Percentiles rank a stretch among this genome's conserved stretches.
phyloP scores from a whole-genome alignment of 2,797 vertebrate genomes.

The Acrossocheilus wenchowensis region DNA sequence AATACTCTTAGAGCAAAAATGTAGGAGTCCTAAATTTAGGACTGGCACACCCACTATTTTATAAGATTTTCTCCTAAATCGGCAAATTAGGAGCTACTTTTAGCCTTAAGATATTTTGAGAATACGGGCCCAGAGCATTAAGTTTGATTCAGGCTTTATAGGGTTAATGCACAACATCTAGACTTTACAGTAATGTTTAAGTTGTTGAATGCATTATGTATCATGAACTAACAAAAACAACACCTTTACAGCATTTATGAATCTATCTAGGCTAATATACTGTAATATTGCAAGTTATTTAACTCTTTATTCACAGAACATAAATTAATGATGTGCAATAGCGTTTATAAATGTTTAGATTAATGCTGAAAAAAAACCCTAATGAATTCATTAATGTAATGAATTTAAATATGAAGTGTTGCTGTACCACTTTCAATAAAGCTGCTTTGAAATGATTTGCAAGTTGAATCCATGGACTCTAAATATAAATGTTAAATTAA shows the following conservation, averaged over 20 bases:
- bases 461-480: neutral
- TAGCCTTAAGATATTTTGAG: too few relatives aligned
- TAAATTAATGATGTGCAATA: neutral
- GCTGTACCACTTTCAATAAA: neutral
- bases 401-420: neutral
- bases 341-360: neutral
- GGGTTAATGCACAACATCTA: neutral
- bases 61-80: too few relatives aligned
- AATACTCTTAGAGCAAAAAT: too few relatives aligned
- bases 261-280: neutral
- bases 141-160: neutral
- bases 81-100: too few relatives aligned
- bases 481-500: neutral
- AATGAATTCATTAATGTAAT: neutral
- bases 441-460: constrained; percentile 5
- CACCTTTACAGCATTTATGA: neutral
- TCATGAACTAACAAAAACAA: neutral
- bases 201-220: neutral
- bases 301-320: neutral
- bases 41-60: too few relatives aligned
- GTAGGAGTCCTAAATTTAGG: too few relatives aligned
- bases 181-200: neutral
- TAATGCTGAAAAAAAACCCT: neutral
- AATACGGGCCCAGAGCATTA: neutral
- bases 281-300: neutral